These are phyloP conservation scores for Chrysemys picta DNA, from an alignment of 2,113 vertebrate species.

Conservation along the genomic window DNA sequence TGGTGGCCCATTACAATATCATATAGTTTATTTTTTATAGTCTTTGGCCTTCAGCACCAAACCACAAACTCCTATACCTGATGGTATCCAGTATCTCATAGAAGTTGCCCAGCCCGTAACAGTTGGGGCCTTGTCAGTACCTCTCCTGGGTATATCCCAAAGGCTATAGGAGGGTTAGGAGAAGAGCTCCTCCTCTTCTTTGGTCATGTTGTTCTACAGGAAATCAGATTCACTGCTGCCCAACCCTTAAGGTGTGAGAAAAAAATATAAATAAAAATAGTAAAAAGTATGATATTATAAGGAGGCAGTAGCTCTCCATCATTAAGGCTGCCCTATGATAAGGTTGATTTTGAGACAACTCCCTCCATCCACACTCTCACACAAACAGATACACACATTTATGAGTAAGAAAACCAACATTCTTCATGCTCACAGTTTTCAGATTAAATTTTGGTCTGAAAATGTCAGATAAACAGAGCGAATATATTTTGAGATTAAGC, in stretches of 20 bases:
- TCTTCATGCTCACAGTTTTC: neutral
- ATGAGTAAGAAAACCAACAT: neutral
- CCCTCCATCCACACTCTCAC: neutral
- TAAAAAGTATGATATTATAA: accelerated
- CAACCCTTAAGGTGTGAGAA: neutral
- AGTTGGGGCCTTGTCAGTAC: neutral
- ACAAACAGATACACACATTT: neutral
- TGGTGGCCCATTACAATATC: neutral
- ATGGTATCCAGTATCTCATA: neutral
- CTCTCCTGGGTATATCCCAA: neutral
- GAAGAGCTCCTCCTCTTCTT: neutral
- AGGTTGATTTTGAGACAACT: neutral
- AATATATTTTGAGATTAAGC: neutral
- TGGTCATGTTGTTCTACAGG: neutral
- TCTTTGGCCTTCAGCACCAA: neutral
- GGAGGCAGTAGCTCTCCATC: neutral
- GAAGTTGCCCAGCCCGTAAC: neutral
- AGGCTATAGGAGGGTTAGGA: neutral
- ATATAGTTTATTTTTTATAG: neutral
- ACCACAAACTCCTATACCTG: neutral
- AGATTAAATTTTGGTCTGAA: neutral
- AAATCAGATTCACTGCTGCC: accelerated
- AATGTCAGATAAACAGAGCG: neutral
- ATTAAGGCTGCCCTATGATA: neutral
- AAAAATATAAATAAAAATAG: neutral